Percentiles rank a stretch among this genome's conserved stretches.
Conservation (phyloP, 2,113 vertebrate genomes). For the Acanthisitta chloris region DNA sequence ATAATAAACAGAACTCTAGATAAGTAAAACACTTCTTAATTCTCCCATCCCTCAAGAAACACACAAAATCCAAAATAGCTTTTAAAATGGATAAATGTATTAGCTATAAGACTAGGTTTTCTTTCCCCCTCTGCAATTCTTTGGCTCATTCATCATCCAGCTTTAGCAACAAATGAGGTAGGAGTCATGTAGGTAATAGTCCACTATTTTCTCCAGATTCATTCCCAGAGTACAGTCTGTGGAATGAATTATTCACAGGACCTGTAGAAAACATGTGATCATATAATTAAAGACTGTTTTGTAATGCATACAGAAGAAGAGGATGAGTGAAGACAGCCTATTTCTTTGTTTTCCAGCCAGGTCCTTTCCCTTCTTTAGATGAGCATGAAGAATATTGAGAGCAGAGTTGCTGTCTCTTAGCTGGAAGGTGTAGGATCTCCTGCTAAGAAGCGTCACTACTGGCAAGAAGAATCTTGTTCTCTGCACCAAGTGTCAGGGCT, state of each 20-base stretch:
- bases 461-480: neutral
- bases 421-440: neutral
- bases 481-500: neutral
- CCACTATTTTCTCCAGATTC: neutral
- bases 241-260: conserved; percentile 13
- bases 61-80: neutral
- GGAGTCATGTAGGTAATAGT: conserved; percentile 12
- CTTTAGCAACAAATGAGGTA: conserved; percentile 5
- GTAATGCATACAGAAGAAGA: neutral
- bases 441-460: neutral
- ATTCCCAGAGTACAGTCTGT: neutral
- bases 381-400: neutral
- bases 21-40: neutral
- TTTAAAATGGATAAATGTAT: conserved; percentile 2
- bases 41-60: neutral
- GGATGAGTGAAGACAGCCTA: neutral
- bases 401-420: neutral
- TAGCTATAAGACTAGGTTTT: neutral
- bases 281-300: conserved; percentile 36
- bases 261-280: conserved; percentile 9
- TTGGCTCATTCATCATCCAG: neutral
- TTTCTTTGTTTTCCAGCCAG: neutral
- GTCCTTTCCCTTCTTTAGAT: neutral
- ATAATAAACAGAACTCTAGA: neutral
- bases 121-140: neutral